Conservation (phyloP, 2,888 invertebrate genomes). For the Coleophora deauratella region DNA sequence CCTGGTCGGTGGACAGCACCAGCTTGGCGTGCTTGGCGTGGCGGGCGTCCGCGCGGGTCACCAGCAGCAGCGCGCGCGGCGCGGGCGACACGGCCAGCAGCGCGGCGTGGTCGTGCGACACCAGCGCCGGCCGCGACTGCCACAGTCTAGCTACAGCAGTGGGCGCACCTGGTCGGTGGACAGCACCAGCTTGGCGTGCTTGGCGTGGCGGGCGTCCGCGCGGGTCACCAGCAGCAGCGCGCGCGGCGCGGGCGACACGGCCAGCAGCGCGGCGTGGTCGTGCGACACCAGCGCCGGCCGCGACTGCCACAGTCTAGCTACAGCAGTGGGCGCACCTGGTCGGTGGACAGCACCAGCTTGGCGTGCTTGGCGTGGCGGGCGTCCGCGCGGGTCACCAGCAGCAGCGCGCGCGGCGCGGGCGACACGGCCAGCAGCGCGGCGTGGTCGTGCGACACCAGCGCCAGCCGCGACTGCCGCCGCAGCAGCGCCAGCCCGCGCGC, state of each 20-base stretch:
- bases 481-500: constrained; percentile 92
- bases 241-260: constrained; percentile 93
- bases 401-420: constrained; percentile 92
- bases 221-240: constrained; percentile 95
- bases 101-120: constrained; percentile 92
- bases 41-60: constrained; percentile 90
- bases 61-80: constrained; percentile 93
- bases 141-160: constrained; percentile 90
- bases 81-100: constrained; percentile 94
- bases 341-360: too few species aligned
- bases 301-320: constrained; percentile 89
- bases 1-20: constrained; percentile 95
- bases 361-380: constrained; percentile 96
- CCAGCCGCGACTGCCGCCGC: constrained; percentile 90
- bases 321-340: constrained; percentile 93
- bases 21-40: constrained; percentile 97
- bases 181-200: constrained; percentile 81
- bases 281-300: constrained; percentile 93
- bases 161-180: too few species aligned
- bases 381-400: constrained; percentile 93
- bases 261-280: constrained; percentile 90
- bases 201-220: constrained; percentile 92
- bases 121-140: constrained; percentile 90
- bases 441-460: constrained; percentile 94
- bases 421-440: constrained; percentile 91